These are phyloP conservation scores for Macquaria australasica DNA, from an alignment of 2,113 vertebrate genomes.

Conservation along the genomic window DNA sequence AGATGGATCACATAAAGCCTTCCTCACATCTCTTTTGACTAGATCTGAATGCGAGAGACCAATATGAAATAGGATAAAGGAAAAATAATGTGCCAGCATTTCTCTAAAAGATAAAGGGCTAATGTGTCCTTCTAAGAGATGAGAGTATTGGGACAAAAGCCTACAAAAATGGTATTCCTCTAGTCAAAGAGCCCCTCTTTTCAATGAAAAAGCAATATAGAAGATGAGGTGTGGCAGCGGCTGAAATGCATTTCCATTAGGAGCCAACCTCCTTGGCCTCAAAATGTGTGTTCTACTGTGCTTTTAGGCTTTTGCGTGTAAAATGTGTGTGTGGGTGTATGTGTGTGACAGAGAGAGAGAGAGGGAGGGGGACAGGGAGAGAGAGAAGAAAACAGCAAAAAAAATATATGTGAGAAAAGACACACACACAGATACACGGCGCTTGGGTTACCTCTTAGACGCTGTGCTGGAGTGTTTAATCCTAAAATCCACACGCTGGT, in stretches of 20 bases:
- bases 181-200: slow-evolving; percentile 66
- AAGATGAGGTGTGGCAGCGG: slow-evolving; percentile 70
- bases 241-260: slow-evolving; percentile 80
- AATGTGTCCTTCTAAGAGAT: slow-evolving; percentile 71
- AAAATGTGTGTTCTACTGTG: slow-evolving; percentile 51
- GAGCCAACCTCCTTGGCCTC: slow-evolving; percentile 62
- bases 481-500: slow-evolving; percentile 60
- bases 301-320: slow-evolving; percentile 35
- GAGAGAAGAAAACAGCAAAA: neutral
- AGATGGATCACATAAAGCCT: slow-evolving; percentile 44
- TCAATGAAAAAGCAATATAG: slow-evolving; percentile 76
- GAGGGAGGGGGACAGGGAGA: neutral
- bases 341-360: neutral
- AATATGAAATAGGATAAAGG: slow-evolving; percentile 67
- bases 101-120: slow-evolving; percentile 66
- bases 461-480: slow-evolving; percentile 56
- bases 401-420: slow-evolving; percentile 8
- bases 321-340: slow-evolving; percentile 21
- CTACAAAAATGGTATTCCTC: slow-evolving; percentile 59
- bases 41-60: slow-evolving; percentile 54
- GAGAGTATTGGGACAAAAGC: slow-evolving; percentile 70
- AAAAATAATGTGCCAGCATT: slow-evolving; percentile 69
- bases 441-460: slow-evolving; percentile 22
- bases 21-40: slow-evolving; percentile 55
- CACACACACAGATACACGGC: neutral